Evolutionary conservation across 2,888 invertebrate species (phyloP), one percentile per base, ranked within the genome.

Genomic region (Stictocephala bisonia): DNA sequence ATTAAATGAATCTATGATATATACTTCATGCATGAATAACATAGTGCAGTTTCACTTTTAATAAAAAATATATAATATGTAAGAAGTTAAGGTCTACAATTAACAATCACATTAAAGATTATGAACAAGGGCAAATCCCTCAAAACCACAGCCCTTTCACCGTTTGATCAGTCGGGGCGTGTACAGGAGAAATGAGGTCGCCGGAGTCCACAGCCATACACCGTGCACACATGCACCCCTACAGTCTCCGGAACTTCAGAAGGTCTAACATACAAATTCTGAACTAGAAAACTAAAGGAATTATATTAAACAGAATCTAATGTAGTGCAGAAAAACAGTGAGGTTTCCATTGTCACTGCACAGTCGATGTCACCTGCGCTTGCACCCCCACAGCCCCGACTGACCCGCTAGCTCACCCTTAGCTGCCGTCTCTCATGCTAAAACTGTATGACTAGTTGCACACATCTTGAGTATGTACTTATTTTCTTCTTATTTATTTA

Each of bases 51-150:
- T 75, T 76, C 73, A 73, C 58, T 78, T 60, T 76, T 77, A 76
- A 75, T 77, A 78, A 76, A 79, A 81, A 79, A 80, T 80, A 80
- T 78, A 79, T 80, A 67, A 26, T 67, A 72, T 72, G 67, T 72
- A 72, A 71, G 70, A 58, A 71, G 70, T 71, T 58, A 71, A 71
- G 70, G 56, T 71, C 70, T 71, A 71, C 58, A 44, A 58, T 41
- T 71, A 71, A 58, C 70, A 58, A 58, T 44, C 56, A 70, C 53
- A 71, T 40, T 44, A 40, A 58, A 71, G 70, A 44, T 58, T 64
- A 64, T 64, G 64, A 64, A 64, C 64, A 15, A 44, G 64, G 60
- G 64, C 11, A 44, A 24, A 26, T 44, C 41, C 64, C 27, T 20
- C 44, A 15, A n/a, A 15, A 40, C 20, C 64, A 64, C 64, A 64